Evolutionary conservation across 2,113 vertebrate species (phyloP).

Genomic region (Lonchura striata): DNA sequence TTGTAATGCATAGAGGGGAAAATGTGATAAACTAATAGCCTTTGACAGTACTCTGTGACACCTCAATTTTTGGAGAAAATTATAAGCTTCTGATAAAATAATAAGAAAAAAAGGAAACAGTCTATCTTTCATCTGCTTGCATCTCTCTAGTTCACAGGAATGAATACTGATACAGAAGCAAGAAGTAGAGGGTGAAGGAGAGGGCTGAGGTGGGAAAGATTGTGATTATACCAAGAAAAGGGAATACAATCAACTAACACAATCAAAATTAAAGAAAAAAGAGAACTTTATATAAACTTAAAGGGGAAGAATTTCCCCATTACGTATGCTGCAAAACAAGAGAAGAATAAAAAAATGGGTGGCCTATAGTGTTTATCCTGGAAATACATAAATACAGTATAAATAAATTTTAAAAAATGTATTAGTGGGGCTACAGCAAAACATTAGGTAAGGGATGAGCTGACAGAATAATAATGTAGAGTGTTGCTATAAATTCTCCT

Average conservation of each 20-base stretch:
- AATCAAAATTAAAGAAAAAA: not conserved
- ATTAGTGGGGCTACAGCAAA: not conserved
- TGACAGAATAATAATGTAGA: constrained; percentile 6
- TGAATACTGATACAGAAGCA: not conserved
- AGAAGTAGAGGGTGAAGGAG: not conserved
- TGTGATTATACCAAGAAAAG: not conserved
- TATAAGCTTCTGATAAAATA: constrained; percentile 13
- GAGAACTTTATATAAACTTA: not conserved
- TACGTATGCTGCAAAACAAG: not conserved
- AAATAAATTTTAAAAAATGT: not conserved
- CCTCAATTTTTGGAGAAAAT: not conserved
- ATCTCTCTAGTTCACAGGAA: not conserved
- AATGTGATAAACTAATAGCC: not conserved
- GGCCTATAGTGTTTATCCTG: not conserved
- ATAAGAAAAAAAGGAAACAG: not conserved
- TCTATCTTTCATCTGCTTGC: constrained; percentile 13
- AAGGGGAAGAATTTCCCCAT: not conserved
- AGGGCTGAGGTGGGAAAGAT: not conserved
- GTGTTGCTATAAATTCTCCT: not conserved
- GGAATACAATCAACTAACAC: not conserved
- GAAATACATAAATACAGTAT: not conserved
- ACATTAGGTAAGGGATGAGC: not conserved
- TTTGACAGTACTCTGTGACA: not conserved
- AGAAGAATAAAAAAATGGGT: not conserved
- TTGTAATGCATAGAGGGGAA: not conserved